Conservation (phyloP, 2,888 invertebrate genomes). For the Coenonympha glycerion region DNA sequence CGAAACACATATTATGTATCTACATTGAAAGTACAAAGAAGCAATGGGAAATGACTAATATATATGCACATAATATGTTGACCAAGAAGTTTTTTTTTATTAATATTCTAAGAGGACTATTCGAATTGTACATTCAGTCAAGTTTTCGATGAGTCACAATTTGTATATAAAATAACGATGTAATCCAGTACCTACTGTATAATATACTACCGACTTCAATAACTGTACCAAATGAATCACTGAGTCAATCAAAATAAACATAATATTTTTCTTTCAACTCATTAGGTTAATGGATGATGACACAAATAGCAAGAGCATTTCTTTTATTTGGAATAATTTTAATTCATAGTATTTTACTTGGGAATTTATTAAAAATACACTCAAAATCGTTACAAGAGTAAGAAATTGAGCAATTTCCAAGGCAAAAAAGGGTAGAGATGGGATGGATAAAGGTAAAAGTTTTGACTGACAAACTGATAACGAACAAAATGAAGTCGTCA, state of each 20-base stretch:
- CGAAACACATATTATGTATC: no score
- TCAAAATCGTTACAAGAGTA: no score
- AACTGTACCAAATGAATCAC: conserved; percentile 15
- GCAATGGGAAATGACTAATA: no score
- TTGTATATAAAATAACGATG: no score
- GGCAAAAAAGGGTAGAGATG: no score
- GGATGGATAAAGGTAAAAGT: no score
- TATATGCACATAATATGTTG: neutral
- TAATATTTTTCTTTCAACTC: neutral
- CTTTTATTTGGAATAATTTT: neutral
- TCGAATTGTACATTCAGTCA: neutral
- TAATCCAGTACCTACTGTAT: neutral
- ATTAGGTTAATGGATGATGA: neutral
- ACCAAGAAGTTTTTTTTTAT: neutral
- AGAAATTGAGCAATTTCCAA: no score
- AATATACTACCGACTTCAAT: neutral
- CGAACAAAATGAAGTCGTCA: no score
- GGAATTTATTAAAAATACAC: no score
- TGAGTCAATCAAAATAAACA: conserved; percentile 17
- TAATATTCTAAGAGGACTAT: neutral
- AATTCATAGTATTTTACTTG: neutral
- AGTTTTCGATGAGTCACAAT: neutral
- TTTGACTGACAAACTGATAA: no score
- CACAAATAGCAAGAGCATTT: neutral
- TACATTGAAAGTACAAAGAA: no score